Evolutionary conservation across 2,888 invertebrate species (phyloP), one percentile per base, ranked within the genome.

Genomic region (Mellilla xanthometata): DNA sequence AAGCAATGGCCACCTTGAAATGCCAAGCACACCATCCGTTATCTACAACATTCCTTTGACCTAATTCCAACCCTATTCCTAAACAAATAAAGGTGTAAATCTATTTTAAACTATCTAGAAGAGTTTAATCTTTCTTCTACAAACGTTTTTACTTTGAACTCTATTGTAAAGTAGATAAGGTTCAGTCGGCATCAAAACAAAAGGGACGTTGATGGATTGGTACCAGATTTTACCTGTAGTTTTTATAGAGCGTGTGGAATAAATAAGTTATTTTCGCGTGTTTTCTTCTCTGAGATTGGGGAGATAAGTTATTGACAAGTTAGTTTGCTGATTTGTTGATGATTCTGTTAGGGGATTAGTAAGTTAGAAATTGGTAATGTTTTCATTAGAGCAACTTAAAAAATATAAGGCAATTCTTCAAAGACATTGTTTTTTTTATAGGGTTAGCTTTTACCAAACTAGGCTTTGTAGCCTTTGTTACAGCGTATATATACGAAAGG

Each of bases 1-100:
- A 45, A 52, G 52, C 51, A 54, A 50, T 53, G 35, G 34, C 38
- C 46, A 42, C 57, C 52, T 58, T 43, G 55, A 55, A 24, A n/a
- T 24, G 24, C 7, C 7, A 24, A 3, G n/a, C 54, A 61, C 51
- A 62, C 62, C 69, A 65, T 59, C 60, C 67, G 63, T 74, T 78
- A 79, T 81, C 69, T 64, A 52, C 61, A 65, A 65, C 73, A 71
- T 63, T 61, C n/a, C n/a, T 64, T 62, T 71, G 63, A 67, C 10
- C 48, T 39, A 58, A 51, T 56, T 22, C 52, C 30, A 46, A 53
- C 56, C 52, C 49, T 58, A 60, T 30, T 5, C 0, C 13, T 0
- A 23, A 42, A 12, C 3, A 15, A 24, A 60, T 62, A 68, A 61
- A 45, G 34, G 36, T 23, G 8, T 9, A 2, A 19, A 1, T 45